Percentiles rank a stretch among this genome's conserved stretches.
phyloP scores from a whole-genome alignment of 2,888 invertebrate genomes.

The Lepeophtheirus nordmannii region DNA sequence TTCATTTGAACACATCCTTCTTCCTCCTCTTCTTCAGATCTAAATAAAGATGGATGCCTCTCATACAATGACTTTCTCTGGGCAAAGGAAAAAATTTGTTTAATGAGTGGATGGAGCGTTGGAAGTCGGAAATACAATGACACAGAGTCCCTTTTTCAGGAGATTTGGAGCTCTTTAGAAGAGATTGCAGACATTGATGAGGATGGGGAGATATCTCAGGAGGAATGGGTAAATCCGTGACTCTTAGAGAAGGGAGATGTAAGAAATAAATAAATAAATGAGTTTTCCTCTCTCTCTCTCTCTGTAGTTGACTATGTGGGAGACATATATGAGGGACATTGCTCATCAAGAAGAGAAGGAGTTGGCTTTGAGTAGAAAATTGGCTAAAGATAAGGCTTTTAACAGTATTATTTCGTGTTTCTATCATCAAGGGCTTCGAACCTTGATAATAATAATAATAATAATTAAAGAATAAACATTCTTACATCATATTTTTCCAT shows the following conservation, averaged over 20 bases:
- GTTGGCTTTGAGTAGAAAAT: background rate
- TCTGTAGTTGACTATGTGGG: conserved; percentile 16
- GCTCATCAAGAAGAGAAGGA: conserved; percentile 1
- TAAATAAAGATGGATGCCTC: conserved; percentile 23
- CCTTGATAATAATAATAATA: no score
- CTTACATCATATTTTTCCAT: no score
- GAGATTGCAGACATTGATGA: conserved; percentile 21
- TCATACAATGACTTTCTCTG: conserved; percentile 25
- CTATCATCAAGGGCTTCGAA: no score
- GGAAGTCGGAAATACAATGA: conserved; percentile 18
- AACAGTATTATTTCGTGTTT: no score
- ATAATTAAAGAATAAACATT: no score
- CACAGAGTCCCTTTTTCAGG: conserved; percentile 20
- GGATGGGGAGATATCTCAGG: conserved; percentile 21
- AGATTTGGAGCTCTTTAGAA: conserved; percentile 22
- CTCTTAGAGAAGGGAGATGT: background rate
- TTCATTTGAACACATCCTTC: no score
- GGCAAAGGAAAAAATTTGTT: conserved; percentile 25
- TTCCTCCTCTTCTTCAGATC: conserved; percentile 2
- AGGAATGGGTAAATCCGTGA: conserved; percentile 16
- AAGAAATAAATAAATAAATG: background rate
- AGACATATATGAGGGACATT: conserved; percentile 8
- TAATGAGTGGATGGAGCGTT: conserved; percentile 24
- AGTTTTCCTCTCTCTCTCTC: background rate
- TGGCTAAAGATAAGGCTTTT: no score